Conservation (phyloP, 2,888 invertebrate species). For the Hypomecis punctinalis region DNA sequence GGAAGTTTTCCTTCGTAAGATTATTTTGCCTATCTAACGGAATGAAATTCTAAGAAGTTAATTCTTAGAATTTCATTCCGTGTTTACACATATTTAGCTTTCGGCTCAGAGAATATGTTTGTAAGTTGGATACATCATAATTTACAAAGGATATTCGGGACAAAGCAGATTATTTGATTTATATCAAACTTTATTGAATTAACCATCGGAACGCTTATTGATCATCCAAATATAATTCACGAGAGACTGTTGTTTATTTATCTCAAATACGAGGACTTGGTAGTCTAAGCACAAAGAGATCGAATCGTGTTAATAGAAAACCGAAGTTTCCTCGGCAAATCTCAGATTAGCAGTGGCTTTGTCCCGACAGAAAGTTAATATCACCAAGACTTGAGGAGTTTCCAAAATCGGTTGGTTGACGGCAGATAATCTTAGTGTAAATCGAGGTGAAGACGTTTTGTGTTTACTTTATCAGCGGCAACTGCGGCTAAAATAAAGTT, state of each 20-base stretch:
- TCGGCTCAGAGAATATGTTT: not conserved
- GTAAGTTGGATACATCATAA: not conserved
- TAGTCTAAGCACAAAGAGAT: constrained; percentile 40
- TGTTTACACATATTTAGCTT: not conserved
- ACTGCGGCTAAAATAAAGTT: constrained; percentile 14
- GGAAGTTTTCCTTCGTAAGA: not conserved
- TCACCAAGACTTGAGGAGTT: constrained; percentile 51
- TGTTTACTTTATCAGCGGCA: constrained; percentile 31
- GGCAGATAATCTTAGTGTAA: constrained; percentile 39
- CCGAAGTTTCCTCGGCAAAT: constrained; percentile 51
- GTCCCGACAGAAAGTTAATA: constrained; percentile 55
- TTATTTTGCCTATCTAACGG: not conserved
- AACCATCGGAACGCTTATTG: constrained; percentile 8
- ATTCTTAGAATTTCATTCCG: too few relatives aligned
- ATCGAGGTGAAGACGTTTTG: constrained; percentile 32
- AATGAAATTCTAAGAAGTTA: constrained; percentile 2
- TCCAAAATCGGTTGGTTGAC: constrained; percentile 41
- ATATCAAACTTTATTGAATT: not conserved
- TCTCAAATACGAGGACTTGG: constrained; percentile 23
- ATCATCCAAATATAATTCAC: constrained; percentile 15
- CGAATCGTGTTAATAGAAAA: constrained; percentile 54
- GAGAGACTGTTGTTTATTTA: constrained; percentile 28
- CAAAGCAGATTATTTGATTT: not conserved
- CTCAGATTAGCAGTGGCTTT: constrained; percentile 58
- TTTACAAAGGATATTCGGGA: not conserved